These are phyloP conservation scores for Turritopsis dohrnii DNA, from an alignment of 30 jellyfish, hydroid and myxozoan species.

Conservation along the genomic window DNA sequence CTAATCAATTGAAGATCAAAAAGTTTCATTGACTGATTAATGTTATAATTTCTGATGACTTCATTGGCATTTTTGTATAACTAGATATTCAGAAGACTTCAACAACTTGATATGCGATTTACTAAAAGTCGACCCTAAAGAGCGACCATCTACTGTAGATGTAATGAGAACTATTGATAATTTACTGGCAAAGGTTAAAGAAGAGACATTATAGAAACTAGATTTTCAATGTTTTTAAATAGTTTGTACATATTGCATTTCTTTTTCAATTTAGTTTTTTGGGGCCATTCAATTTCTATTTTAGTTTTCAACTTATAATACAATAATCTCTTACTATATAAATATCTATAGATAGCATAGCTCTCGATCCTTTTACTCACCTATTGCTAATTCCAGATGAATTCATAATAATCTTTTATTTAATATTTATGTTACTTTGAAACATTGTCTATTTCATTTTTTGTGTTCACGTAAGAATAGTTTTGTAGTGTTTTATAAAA, in stretches of 20 bases:
- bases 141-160: constrained; percentile 67
- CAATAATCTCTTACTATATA: too few species aligned
- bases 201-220: background rate
- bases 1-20: background rate
- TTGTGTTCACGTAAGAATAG: too few species aligned
- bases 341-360: too few species aligned
- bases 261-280: too few species aligned
- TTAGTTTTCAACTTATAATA: background rate
- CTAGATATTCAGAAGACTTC: constrained; percentile 52
- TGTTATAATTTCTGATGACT: background rate
- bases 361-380: too few species aligned
- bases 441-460: too few species aligned
- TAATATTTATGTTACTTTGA: too few species aligned
- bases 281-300: background rate
- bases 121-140: constrained; percentile 58
- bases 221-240: too few species aligned
- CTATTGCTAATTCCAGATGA: too few species aligned
- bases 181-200: background rate
- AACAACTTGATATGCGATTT: constrained; percentile 41
- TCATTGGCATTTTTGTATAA: background rate
- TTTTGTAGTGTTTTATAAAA: too few species aligned
- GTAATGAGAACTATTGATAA: constrained; percentile 35
- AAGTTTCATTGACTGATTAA: background rate
- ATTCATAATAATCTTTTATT: too few species aligned
- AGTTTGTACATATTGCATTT: background rate